These are phyloP conservation scores for Cariama cristata DNA, from an alignment of 2,113 vertebrate genomes.

Conservation along the genomic window DNA sequence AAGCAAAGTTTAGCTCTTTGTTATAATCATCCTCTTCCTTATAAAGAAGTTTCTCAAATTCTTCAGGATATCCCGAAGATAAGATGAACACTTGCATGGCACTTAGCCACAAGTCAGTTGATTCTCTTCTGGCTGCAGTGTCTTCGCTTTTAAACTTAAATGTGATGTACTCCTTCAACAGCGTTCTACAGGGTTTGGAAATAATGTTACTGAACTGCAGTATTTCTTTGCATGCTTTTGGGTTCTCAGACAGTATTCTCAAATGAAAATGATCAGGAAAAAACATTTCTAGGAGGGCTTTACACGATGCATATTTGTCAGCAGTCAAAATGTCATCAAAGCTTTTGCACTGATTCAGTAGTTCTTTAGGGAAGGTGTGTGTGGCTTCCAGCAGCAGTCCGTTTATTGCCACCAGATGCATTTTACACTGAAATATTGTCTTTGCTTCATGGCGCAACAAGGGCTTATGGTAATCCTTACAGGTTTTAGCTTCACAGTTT, in stretches of 20 bases:
- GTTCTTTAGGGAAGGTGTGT: constrained; percentile 52
- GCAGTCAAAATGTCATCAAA: constrained; percentile 63
- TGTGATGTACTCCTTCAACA: constrained; percentile 72
- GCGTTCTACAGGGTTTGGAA: constrained; percentile 37
- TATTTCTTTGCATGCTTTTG: constrained; percentile 72
- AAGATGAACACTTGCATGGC: constrained; percentile 75
- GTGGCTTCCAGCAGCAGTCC: constrained; percentile 78
- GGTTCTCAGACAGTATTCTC: constrained; percentile 78
- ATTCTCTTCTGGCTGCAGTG: constrained; percentile 72
- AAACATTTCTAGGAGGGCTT: constrained; percentile 67
- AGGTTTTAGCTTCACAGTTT: constrained; percentile 67
- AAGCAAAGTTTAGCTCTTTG: constrained; percentile 55
- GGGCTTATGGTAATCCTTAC: constrained; percentile 71
- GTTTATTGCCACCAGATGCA: constrained; percentile 73
- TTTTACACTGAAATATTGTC: constrained; percentile 72
- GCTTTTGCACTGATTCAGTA: constrained; percentile 54
- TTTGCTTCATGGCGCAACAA: constrained; percentile 70
- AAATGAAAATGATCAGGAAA: constrained; percentile 84
- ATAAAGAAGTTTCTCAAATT: constrained; percentile 74
- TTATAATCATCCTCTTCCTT: constrained; percentile 76
- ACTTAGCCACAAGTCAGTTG: constrained; percentile 79
- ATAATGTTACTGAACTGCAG: constrained; percentile 43
- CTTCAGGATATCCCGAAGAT: constrained; percentile 75
- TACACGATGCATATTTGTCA: constrained; percentile 55
- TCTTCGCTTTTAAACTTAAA: constrained; percentile 59